A percentile compares a stretch with the other conserved stretches of the same genome.
Conservation (phyloP, 2,113 vertebrate species). For the Grantiella picta region DNA sequence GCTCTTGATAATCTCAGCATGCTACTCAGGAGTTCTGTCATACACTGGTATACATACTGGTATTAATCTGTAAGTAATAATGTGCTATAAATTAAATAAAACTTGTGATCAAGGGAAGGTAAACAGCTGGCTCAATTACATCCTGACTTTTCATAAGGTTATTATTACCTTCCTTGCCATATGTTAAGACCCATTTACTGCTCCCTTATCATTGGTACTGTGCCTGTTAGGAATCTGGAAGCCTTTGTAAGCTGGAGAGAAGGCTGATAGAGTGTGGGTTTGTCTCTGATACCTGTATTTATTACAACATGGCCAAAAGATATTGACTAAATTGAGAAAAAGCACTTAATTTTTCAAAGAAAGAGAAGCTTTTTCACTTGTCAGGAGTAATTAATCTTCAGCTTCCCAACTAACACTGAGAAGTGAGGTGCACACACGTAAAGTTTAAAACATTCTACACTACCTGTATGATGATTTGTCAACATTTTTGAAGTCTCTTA, state of each 20-base stretch:
- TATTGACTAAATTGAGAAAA: background rate
- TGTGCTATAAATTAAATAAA: background rate
- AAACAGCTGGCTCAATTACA: background rate
- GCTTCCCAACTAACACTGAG: background rate
- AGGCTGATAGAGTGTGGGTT: background rate
- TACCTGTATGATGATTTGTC: accelerated
- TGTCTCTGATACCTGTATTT: background rate
- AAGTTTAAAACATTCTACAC: background rate
- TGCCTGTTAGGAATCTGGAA: background rate
- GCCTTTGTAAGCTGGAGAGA: background rate
- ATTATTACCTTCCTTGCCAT: background rate
- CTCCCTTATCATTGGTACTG: background rate
- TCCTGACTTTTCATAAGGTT: background rate
- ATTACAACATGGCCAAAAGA: background rate
- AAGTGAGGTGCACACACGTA: accelerated
- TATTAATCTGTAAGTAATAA: background rate
- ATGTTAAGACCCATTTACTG: background rate
- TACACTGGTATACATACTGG: background rate
- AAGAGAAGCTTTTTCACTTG: background rate
- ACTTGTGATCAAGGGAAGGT: background rate
- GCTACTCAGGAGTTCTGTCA: background rate
- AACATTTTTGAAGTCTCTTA: background rate
- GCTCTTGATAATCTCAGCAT: background rate
- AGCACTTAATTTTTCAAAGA: background rate
- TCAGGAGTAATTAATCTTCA: background rate